These are phyloP conservation scores for Oreortyx pictus DNA, from an alignment of 2,797 vertebrate genomes.

Conservation along the genomic window DNA sequence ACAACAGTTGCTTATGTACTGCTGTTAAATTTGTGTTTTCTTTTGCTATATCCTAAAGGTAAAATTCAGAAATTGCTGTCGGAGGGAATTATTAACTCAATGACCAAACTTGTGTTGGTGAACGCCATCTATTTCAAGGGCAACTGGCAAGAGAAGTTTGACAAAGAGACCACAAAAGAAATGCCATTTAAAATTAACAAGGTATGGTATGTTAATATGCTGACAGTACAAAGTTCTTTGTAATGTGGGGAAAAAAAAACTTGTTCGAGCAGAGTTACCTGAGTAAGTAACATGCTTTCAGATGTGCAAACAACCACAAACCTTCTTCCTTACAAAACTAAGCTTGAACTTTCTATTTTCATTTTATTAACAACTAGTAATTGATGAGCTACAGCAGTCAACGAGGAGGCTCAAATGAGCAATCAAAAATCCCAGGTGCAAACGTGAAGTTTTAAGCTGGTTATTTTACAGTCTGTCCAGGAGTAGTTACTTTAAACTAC, in stretches of 20 bases:
- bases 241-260: not conserved
- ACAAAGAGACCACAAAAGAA: conserved; percentile 75
- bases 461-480: not conserved
- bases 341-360: not conserved
- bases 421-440: not conserved
- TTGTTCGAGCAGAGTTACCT: not conserved
- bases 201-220: conserved; percentile 68
- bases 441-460: not conserved
- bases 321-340: not conserved
- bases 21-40: not conserved
- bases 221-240: accelerated
- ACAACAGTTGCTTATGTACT: not conserved
- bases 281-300: not conserved
- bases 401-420: not conserved
- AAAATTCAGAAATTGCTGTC: conserved; percentile 90
- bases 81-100: conserved; percentile 62
- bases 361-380: not conserved
- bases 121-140: conserved; percentile 94
- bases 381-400: not conserved
- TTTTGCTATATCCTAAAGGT: conserved; percentile 72
- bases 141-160: conserved; percentile 84
- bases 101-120: conserved; percentile 86
- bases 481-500: not conserved
- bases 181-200: conserved; percentile 84
- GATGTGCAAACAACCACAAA: not conserved